Base-by-base conservation (phyloP, 1,140 invertebrate species). In the Spodoptera litura region DNA sequence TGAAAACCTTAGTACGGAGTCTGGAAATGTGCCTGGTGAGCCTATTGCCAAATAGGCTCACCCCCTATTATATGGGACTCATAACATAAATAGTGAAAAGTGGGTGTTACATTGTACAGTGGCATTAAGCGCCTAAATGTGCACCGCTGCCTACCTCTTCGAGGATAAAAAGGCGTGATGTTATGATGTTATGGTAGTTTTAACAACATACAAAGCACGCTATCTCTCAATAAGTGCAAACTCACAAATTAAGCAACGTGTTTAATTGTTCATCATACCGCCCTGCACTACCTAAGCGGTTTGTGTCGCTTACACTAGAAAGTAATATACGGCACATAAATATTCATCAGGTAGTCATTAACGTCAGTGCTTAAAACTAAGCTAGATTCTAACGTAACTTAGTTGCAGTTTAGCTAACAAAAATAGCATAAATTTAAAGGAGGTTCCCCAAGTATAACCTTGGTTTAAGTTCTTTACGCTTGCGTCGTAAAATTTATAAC, bases 261-360 rank as follows among this genome's bases (percentile, higher is more conserved):
- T 61, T n/a, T 64, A 64, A 64, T 64, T 49, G 38, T 64, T 64
- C 44, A 49, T 49, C 44, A 49, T 49, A 20, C 61, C n/a, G 15
- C 8, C 35, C 35, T n/a, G 13, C 13, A 27, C 2, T 20, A 25
- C 12, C 31, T 49, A 64, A 64, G n/a, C 35, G 61, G 10, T 64
- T 12, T 38, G 49, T 68, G 64, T 52, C 52, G 10, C 49, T 8
- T 27, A 68, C 44, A 68, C 64, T 68, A 10, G 44, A 31, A 68
- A 68, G 64, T 68, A 35, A 66, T 68, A 52, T 68, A 68, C 44
- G 64, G 49, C 11, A 49, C 55, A 73, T 73, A 58, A 73, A 73
- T 73, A 73, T 73, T 78, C 62, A 78, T 78, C 62, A 78, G 52
- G 20, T n/a, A 55, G 64, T 68, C 75, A 58, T 78, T 78, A 78